These are phyloP conservation scores for Lobophora halterata DNA, from an alignment of 2,888 invertebrate species.

Conservation along the genomic window DNA sequence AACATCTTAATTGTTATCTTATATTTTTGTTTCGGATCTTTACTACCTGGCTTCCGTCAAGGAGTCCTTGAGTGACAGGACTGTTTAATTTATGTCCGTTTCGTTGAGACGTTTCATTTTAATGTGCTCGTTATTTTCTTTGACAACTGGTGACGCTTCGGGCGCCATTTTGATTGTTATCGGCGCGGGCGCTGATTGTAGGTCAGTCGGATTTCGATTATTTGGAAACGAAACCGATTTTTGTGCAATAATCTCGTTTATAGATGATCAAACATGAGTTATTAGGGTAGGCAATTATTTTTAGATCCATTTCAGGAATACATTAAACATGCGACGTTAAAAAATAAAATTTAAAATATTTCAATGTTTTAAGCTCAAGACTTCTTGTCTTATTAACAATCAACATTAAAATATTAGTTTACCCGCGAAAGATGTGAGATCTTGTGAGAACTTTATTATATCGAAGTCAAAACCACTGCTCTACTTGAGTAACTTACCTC, in stretches of 20 bases:
- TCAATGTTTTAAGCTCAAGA: too few species aligned
- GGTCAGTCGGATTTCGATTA: conserved; percentile 50
- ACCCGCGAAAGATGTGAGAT: too few species aligned
- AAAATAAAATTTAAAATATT: too few species aligned
- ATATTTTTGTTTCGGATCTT: conserved; percentile 75
- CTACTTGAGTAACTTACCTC: too few species aligned
- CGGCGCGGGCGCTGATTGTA: conserved; percentile 52
- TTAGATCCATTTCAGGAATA: conserved; percentile 13
- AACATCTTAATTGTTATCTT: conserved; percentile 77
- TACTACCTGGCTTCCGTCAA: conserved; percentile 79
- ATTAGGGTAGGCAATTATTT: neutral
- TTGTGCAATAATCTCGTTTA: conserved; percentile 25
- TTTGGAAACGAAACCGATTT: conserved; percentile 35
- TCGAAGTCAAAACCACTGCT: too few species aligned
- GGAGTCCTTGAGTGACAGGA: conserved; percentile 66
- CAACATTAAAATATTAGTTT: too few species aligned
- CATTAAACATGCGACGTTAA: neutral
- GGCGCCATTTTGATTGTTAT: conserved; percentile 77
- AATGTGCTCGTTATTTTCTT: conserved; percentile 70
- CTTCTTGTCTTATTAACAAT: too few species aligned
- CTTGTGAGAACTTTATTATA: too few species aligned
- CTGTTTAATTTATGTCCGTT: conserved; percentile 77
- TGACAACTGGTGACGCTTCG: conserved; percentile 70
- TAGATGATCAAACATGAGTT: conserved; percentile 14
- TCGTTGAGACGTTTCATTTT: conserved; percentile 67